These are phyloP conservation scores for Melitaea athalia DNA, from an alignment of 2,888 invertebrate species.

Conservation along the genomic window DNA sequence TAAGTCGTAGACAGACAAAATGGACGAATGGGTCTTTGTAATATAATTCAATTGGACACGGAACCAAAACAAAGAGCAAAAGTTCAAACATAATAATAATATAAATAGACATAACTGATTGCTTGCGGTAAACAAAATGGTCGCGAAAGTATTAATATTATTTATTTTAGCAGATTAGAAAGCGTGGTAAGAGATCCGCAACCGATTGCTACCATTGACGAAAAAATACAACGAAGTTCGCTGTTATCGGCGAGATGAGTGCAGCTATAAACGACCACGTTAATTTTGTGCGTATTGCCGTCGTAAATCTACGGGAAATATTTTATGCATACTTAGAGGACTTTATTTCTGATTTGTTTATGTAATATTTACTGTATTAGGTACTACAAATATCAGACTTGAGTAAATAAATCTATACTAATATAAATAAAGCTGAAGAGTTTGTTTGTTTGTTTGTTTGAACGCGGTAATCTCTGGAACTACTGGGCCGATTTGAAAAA, in stretches of 20 bases:
- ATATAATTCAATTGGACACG: too few species aligned
- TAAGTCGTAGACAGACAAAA: not conserved
- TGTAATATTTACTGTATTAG: too few species aligned
- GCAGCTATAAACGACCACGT: not conserved
- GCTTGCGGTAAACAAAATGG: slow-evolving; percentile 13
- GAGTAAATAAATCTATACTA: too few species aligned
- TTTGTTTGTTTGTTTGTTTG: too few species aligned
- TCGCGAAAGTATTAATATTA: not conserved
- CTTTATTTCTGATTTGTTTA: too few species aligned
- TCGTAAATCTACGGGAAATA: not conserved
- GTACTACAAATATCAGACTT: too few species aligned
- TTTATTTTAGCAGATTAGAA: slow-evolving; percentile 20
- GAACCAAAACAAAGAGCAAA: too few species aligned
- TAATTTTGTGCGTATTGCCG: not conserved
- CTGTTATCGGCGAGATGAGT: not conserved
- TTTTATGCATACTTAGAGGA: too few species aligned
- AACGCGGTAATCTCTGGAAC: too few species aligned
- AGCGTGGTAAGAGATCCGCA: slow-evolving; percentile 11
- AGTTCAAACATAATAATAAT: not conserved
- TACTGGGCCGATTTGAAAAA: too few species aligned
- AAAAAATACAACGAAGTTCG: slow-evolving; percentile 7
- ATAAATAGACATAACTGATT: slow-evolving; percentile 12
- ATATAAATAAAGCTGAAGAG: too few species aligned
- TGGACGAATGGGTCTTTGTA: not conserved
- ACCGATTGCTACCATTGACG: not conserved